Conservation (phyloP, 1,140 invertebrate genomes). For the Plutomurus gul region DNA sequence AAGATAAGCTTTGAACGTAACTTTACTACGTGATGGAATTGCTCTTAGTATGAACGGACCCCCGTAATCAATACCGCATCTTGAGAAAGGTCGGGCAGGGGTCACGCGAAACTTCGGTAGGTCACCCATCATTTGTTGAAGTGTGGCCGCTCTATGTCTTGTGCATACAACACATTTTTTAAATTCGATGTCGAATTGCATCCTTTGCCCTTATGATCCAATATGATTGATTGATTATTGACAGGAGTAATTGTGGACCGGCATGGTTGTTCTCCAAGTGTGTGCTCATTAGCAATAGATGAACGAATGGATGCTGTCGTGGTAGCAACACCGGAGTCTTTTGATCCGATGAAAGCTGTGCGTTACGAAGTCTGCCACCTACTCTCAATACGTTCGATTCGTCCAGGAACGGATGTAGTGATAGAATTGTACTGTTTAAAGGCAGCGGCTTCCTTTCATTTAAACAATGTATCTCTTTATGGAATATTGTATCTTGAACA, state of each 20-base stretch:
- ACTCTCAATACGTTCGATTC: constrained; percentile 57
- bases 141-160: constrained; percentile 35
- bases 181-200: constrained; percentile 19
- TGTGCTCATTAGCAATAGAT: constrained; percentile 56
- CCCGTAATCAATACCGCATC: constrained; percentile 58
- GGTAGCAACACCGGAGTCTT: constrained; percentile 56
- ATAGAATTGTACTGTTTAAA: constrained; percentile 45
- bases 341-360: constrained; percentile 48
- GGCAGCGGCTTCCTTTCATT: background rate
- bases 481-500: background rate
- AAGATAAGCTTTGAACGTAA: constrained; percentile 57
- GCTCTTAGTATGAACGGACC: constrained; percentile 58
- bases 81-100: constrained; percentile 54
- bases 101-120: constrained; percentile 54
- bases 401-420: constrained; percentile 58
- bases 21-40: constrained; percentile 38
- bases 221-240: constrained; percentile 44
- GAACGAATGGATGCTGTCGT: constrained; percentile 52
- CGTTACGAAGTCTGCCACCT: constrained; percentile 57
- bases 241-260: constrained; percentile 55
- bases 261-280: constrained; percentile 56
- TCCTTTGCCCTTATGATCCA: constrained; percentile 48
- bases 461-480: background rate
- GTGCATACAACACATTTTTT: constrained; percentile 50
- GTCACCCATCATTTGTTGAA: constrained; percentile 55